Percentiles rank a stretch among this genome's conserved stretches.
phyloP scores from a whole-genome alignment of 2,797 vertebrate species.

The Phataginus tricuspis region DNA sequence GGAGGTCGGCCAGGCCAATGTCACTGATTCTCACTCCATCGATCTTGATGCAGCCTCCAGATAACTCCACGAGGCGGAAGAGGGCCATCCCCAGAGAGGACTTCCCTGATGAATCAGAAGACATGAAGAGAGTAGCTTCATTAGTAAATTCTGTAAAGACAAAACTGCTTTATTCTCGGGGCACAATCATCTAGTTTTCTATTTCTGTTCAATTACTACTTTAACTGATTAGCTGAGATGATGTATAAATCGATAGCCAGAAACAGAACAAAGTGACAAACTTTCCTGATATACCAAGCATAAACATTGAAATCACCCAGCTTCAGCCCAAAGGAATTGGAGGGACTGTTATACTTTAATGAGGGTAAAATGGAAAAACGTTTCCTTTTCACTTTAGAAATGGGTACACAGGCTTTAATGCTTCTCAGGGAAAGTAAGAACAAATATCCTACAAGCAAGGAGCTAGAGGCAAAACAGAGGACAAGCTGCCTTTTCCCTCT shows the following conservation, averaged over 20 bases:
- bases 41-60: conserved; percentile 93
- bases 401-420: neutral
- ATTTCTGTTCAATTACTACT: neutral
- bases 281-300: neutral
- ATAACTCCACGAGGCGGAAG: conserved; percentile 93
- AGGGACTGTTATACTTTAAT: neutral
- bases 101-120: conserved; percentile 87
- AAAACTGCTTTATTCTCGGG: neutral
- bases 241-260: neutral
- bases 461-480: neutral
- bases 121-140: neutral
- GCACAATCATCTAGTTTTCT: neutral
- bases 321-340: neutral
- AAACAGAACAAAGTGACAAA: neutral
- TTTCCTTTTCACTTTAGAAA: neutral
- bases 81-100: conserved; percentile 94
- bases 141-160: neutral
- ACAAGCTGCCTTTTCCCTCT: neutral
- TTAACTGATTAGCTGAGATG: neutral
- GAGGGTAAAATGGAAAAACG: neutral
- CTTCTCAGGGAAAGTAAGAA: neutral
- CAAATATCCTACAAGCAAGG: neutral
- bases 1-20: conserved; percentile 94
- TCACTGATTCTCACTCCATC: conserved; percentile 93
- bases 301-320: neutral